Evolutionary conservation across 2,113 vertebrate genomes (phyloP).

Genomic region (Ptilorrhoa leucosticta): DNA sequence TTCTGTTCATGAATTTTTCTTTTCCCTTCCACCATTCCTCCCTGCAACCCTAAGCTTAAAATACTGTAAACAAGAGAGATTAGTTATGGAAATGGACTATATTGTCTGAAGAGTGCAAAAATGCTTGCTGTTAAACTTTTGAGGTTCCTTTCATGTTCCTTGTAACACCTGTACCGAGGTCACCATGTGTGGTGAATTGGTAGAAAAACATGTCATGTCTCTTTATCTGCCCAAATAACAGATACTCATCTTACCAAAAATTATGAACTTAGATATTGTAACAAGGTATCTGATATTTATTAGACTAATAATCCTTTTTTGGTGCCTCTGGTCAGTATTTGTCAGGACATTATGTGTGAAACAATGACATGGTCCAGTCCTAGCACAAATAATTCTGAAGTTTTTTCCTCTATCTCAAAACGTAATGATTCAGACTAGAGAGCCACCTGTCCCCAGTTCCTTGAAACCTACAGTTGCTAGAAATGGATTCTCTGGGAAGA

Average conservation of each 20-base stretch:
- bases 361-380: neutral
- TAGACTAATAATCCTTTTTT: neutral
- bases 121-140: neutral
- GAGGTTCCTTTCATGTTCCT: neutral
- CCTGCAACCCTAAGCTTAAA: neutral
- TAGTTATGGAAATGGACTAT: neutral
- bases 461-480: neutral
- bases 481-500: neutral
- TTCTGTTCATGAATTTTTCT: neutral
- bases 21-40: fast-evolving
- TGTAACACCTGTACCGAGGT: neutral
- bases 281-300: neutral
- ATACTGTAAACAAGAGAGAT: neutral
- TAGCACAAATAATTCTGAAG: neutral
- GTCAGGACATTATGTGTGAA: neutral
- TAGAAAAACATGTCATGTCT: neutral
- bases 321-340: neutral
- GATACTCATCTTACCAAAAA: neutral
- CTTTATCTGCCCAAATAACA: neutral
- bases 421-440: neutral
- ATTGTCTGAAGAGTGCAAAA: neutral
- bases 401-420: neutral
- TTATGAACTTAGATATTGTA: neutral
- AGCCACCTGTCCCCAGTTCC: neutral
- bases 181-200: neutral